Conservation (phyloP, 2,888 invertebrate genomes). For the Willowsia nigromaculata region DNA sequence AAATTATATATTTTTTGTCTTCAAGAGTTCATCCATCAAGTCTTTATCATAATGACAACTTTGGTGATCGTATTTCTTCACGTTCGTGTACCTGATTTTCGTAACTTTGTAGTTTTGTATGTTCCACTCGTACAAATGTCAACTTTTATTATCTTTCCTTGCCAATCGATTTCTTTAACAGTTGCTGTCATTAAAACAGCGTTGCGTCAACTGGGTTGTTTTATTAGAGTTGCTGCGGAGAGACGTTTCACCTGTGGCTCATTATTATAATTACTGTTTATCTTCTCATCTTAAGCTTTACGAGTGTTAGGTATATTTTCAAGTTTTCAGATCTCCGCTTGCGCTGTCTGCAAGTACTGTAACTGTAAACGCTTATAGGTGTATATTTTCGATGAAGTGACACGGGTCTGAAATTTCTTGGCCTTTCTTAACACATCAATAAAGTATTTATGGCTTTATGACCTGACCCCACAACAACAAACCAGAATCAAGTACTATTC, state of each 20-base stretch:
- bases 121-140: constrained; percentile 46
- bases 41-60: background rate
- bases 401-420: background rate
- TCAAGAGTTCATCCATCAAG: constrained; percentile 13
- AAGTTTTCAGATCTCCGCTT: background rate
- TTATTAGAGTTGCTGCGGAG: background rate
- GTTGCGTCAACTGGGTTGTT: constrained; percentile 34
- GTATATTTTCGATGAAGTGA: background rate
- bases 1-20: background rate
- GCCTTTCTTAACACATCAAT: background rate
- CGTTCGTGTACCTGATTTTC: background rate
- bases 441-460: constrained; percentile 28
- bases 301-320: background rate
- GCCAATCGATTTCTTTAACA: constrained; percentile 48
- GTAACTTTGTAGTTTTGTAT: background rate
- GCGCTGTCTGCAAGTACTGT: background rate
- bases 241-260: background rate
- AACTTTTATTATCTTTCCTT: constrained; percentile 40
- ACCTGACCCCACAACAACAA: constrained; percentile 26
- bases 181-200: constrained; percentile 26
- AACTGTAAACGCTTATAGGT: background rate
- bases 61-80: constrained; percentile 1
- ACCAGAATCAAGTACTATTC: background rate
- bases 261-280: constrained; percentile 38
- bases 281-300: constrained; percentile 6